Conservation (phyloP, 2,797 vertebrate genomes). For the Perdix hodgsoniae region DNA sequence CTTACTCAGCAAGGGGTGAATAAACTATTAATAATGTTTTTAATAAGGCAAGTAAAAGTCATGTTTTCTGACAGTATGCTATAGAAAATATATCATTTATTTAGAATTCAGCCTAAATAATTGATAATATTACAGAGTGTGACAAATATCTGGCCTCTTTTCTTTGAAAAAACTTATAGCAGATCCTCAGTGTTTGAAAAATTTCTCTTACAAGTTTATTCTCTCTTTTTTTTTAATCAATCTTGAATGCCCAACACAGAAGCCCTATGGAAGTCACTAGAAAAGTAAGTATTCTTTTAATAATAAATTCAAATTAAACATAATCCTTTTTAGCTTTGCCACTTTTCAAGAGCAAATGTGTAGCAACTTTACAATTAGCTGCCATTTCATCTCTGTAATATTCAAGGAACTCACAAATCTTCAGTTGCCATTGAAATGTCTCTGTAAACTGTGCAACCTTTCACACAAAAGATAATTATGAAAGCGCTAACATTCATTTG, state of each 20-base stretch:
- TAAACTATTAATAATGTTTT: background rate
- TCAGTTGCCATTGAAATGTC: conserved; percentile 78
- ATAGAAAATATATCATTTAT: background rate
- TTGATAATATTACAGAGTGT: background rate
- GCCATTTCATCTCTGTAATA: conserved; percentile 72
- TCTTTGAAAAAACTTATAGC: background rate
- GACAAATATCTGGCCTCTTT: background rate
- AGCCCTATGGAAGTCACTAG: background rate
- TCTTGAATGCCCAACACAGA: background rate
- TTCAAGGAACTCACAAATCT: conserved; percentile 75
- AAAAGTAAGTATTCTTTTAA: conserved; percentile 63
- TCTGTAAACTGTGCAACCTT: conserved; percentile 79
- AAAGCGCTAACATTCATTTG: conserved; percentile 80
- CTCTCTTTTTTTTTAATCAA: background rate
- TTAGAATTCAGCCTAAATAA: background rate
- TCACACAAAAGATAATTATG: conserved; percentile 80
- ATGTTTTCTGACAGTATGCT: background rate
- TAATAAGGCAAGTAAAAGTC: background rate
- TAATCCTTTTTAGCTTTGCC: conserved; percentile 68
- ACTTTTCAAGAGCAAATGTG: conserved; percentile 67
- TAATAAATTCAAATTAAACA: conserved; percentile 71
- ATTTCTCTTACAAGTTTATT: background rate
- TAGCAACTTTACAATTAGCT: conserved; percentile 72
- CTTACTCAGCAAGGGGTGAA: background rate
- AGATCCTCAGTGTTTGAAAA: background rate